These are phyloP conservation scores for Rhaphigaster nebulosa DNA, from an alignment of 2,888 invertebrate genomes.

Conservation along the genomic window DNA sequence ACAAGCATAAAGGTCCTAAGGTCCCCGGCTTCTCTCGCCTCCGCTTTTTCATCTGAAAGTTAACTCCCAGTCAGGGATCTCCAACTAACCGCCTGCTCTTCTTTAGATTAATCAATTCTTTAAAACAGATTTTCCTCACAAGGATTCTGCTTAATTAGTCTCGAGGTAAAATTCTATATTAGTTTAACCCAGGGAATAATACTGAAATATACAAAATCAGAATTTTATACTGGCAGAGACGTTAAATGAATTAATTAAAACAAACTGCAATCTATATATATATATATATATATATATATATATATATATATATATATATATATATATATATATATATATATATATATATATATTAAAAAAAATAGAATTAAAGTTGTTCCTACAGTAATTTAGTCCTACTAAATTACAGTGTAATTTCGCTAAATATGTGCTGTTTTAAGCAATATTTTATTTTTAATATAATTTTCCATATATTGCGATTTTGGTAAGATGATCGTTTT, in stretches of 20 bases:
- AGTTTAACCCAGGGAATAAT: neutral
- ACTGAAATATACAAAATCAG: neutral
- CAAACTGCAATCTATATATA: too few relatives aligned
- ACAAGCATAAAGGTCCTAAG: slow-evolving; percentile 14
- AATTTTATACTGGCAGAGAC: neutral
- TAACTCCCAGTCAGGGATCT: neutral
- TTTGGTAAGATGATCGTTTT: too few relatives aligned
- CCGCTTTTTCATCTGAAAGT: slow-evolving; percentile 7
- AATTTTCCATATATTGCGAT: too few relatives aligned
- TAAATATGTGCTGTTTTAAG: too few relatives aligned
- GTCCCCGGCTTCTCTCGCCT: neutral
- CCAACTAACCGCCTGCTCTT: neutral
- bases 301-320: too few relatives aligned
- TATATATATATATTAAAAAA: too few relatives aligned
- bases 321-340: too few relatives aligned
- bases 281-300: too few relatives aligned
- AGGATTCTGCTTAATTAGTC: neutral
- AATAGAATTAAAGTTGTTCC: too few relatives aligned
- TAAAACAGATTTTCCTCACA: neutral
- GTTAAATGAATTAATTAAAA: neutral
- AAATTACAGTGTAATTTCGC: too few relatives aligned
- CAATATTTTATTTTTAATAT: too few relatives aligned
- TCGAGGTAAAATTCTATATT: neutral
- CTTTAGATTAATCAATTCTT: slow-evolving; percentile 29
- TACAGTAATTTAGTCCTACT: too few relatives aligned